Conservation (phyloP, 2,888 invertebrate genomes). For the Lissocephala sabroskyi region DNA sequence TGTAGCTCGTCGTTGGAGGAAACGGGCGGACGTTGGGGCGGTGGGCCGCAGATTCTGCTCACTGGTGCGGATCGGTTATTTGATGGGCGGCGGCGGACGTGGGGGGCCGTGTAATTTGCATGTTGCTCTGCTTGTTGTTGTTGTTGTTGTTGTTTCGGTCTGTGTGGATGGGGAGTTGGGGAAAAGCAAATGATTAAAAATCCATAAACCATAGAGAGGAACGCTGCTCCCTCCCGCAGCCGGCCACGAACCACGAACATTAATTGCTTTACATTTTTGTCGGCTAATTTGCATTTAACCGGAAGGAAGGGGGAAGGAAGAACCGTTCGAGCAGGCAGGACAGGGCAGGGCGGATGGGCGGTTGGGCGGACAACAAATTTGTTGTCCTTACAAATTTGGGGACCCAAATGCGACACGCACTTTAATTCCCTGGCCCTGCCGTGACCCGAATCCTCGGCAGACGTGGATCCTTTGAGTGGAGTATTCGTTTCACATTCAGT, state of each 20-base stretch:
- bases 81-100: neutral
- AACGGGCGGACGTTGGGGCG: no score
- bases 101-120: conserved; percentile 40
- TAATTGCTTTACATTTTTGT: neutral
- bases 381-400: neutral
- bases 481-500: conserved; percentile 2
- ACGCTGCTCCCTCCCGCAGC: no score
- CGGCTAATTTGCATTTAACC: conserved; percentile 39
- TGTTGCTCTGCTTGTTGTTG: conserved; percentile 41
- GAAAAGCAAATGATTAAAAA: conserved; percentile 47
- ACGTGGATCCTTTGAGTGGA: neutral
- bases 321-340: no score
- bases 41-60: no score
- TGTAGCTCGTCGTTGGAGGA: no score
- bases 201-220: conserved; percentile 55
- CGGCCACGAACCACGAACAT: conserved; percentile 20
- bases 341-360: no score
- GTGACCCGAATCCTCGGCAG: neutral
- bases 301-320: neutral
- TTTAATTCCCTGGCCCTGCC: neutral
- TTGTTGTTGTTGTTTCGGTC: neutral
- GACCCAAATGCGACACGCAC: no score
- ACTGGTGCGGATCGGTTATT: no score
- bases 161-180: neutral
- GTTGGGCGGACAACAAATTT: no score